phyloP scores from a whole-genome alignment of 30 jellyfish, hydroid and myxozoan genomes.

The Catostylus mosaicus region DNA sequence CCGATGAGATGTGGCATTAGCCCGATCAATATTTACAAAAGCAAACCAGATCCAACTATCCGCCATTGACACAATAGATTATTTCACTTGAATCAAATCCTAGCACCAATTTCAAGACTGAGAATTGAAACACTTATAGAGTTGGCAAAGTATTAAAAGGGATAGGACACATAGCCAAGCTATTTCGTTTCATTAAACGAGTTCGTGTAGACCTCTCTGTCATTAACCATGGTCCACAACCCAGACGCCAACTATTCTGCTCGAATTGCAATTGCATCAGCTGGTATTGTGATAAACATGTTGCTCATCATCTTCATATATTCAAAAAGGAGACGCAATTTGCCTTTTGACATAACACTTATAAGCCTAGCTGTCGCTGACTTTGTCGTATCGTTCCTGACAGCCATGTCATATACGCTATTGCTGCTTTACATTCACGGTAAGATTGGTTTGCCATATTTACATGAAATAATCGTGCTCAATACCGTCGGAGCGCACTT shows the following conservation, averaged over 20 bases:
- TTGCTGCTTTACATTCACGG: neutral
- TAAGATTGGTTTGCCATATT: neutral
- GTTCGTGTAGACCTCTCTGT: neutral
- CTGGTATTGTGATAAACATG: neutral
- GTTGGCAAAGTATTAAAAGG: too few relatives aligned
- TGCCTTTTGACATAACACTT: neutral
- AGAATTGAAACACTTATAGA: too few relatives aligned
- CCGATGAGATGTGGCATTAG: too few relatives aligned
- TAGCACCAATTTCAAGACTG: too few relatives aligned
- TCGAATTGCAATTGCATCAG: neutral
- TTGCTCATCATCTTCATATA: neutral
- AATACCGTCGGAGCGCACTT: neutral
- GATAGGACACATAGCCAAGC: too few relatives aligned
- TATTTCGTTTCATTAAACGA: too few relatives aligned
- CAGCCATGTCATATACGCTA: neutral
- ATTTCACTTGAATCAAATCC: too few relatives aligned
- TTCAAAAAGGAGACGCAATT: neutral
- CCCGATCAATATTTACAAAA: too few relatives aligned
- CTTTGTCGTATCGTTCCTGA: neutral
- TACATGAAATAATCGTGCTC: neutral
- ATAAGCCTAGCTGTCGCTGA: neutral
- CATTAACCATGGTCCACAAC: neutral
- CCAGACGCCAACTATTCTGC: neutral
- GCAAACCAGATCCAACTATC: too few relatives aligned
- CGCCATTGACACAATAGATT: too few relatives aligned